Evolutionary conservation across 2,113 vertebrate genomes (phyloP).

Genomic region (Aegithalos caudatus): DNA sequence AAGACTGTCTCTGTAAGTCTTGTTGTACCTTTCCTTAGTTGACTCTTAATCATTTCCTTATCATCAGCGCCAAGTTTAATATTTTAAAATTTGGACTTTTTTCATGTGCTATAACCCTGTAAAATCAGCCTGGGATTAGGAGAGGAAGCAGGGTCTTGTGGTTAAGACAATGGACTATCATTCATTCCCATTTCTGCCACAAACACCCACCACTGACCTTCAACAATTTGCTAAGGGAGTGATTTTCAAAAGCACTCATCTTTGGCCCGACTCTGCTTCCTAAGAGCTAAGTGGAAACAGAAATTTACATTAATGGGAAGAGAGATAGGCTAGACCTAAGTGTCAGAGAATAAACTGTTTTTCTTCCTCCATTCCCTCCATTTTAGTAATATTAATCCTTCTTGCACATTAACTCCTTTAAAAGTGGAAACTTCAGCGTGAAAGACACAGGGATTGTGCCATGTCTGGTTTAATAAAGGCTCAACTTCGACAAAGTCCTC

Average conservation of each 20-base stretch:
- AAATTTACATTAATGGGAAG: background rate
- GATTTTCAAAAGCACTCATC: constrained; percentile 12
- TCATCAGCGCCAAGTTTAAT: constrained; percentile 14
- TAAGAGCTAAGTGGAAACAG: constrained; percentile 33
- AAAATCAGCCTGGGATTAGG: constrained; percentile 27
- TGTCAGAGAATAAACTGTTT: background rate
- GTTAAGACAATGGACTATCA: background rate
- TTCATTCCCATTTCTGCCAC: constrained; percentile 31
- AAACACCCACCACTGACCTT: constrained; percentile 41
- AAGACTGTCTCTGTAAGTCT: background rate
- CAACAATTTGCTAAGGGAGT: background rate
- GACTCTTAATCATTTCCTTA: constrained; percentile 30
- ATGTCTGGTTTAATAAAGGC: background rate
- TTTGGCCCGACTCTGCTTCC: background rate
- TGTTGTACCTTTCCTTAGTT: background rate
- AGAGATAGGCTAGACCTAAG: background rate
- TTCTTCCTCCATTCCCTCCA: background rate
- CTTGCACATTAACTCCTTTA: background rate
- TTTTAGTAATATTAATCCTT: background rate
- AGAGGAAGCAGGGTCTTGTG: constrained; percentile 26
- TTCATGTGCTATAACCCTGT: background rate
- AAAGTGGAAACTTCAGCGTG: background rate
- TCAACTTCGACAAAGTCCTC: background rate
- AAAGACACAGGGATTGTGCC: background rate
- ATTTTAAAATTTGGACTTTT: background rate